A percentile compares a stretch with the other conserved stretches of the same genome.
Evolutionary conservation across 1,140 invertebrate genomes (phyloP).

Genomic region (Polyergus mexicanus): DNA sequence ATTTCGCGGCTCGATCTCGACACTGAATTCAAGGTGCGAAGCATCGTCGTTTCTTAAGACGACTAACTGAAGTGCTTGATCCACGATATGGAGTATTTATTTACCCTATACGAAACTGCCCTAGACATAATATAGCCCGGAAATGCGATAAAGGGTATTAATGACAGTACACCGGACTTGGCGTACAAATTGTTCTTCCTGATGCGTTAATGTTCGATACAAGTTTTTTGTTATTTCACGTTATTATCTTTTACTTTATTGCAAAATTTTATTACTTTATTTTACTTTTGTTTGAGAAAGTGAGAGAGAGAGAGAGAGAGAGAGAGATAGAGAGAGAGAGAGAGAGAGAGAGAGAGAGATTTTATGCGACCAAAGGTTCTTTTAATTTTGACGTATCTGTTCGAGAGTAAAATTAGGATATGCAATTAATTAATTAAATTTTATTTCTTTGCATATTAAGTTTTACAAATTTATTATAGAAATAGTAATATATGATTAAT

Average conservation of each 20-base stretch:
- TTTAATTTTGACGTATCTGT: not conserved
- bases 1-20: constrained; percentile 26
- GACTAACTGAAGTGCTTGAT: constrained; percentile 66
- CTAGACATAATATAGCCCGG: constrained; percentile 82
- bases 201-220: constrained; percentile 1
- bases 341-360: too few species aligned
- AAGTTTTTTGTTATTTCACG: not conserved
- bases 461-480: not conserved
- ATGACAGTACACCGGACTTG: constrained; percentile 55
- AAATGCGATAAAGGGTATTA: constrained; percentile 80
- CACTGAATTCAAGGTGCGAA: constrained; percentile 44
- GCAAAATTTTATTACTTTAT: not conserved
- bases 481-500: not conserved
- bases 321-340: too few species aligned
- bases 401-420: not conserved
- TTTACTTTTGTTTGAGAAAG: not conserved
- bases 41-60: constrained; percentile 56
- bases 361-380: not conserved
- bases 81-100: constrained; percentile 79
- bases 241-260: not conserved
- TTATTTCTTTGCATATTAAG: not conserved
- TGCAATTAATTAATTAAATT: not conserved
- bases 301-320: too few species aligned
- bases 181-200: not conserved
- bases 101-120: constrained; percentile 71